These are phyloP conservation scores for Anastrepha obliqua DNA, from an alignment of 1,140 invertebrate genomes.

Conservation along the genomic window DNA sequence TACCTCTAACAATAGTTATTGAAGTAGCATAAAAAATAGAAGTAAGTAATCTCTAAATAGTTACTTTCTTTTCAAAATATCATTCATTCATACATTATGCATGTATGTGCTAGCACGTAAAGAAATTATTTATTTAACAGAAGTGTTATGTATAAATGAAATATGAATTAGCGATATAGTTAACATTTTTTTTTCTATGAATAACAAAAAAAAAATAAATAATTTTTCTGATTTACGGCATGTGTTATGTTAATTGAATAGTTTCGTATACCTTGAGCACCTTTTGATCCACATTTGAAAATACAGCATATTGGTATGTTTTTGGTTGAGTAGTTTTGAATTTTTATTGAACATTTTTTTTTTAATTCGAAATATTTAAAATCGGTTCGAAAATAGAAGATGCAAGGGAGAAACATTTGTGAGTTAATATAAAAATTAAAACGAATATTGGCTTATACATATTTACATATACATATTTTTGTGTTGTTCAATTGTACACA, in stretches of 20 bases:
- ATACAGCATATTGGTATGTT: background rate
- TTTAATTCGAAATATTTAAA: background rate
- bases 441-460: background rate
- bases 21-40: background rate
- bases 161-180: background rate
- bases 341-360: background rate
- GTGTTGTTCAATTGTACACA: too few relatives aligned
- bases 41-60: background rate
- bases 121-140: background rate
- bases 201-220: background rate
- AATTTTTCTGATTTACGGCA: background rate
- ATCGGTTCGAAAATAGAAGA: background rate
- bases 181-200: background rate
- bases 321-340: background rate
- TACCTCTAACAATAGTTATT: too few relatives aligned
- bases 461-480: background rate
- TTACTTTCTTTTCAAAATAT: background rate
- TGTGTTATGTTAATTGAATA: background rate
- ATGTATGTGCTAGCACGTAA: background rate
- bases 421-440: slow-evolving; percentile 13
- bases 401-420: background rate
- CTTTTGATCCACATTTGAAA: slow-evolving; percentile 41
- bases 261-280: slow-evolving; percentile 41
- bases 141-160: background rate
- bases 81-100: background rate